Evolutionary conservation across 2,797 vertebrate genomes (phyloP), one percentile per base, ranked within the genome.

Genomic region (Onychomys arenicola): DNA sequence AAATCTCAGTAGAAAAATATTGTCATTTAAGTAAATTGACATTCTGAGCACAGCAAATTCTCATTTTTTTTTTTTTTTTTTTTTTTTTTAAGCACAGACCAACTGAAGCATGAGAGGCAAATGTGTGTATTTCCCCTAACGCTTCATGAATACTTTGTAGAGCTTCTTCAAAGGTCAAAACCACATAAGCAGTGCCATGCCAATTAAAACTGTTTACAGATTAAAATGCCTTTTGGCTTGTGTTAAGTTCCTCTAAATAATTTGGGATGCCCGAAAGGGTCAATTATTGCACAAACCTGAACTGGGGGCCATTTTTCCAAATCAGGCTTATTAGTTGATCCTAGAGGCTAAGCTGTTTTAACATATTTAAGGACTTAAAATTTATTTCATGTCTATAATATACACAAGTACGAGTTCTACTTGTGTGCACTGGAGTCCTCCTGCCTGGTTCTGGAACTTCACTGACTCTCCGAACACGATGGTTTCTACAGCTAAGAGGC

Each of bases 191-290:
- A 27, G 27, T 32, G 29, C 17, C 63, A 2, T 46, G 71, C 49
- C 87, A 61, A 16, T 95, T 93, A 96, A 96, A 82, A 55, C 32
- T 34, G 16, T 75, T 73, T 69, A n/a, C 49, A 92, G 7, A 61
- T 49, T 37, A 23, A 91, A 90, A 59, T 57, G 34, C 10, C 1
- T 61, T 84, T 89, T 80, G 67, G 29, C 61, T 57, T 57, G 32
- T 3, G 29, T 71, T 49, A 59, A 40, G 37, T 59, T 63, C 23
- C 34, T 89, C n/a, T 46, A 13, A 92, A 61, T 63, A 82, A 82
- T 78, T 55, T 78, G 13, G 12, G 25, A 55, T 40, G 40, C 40
- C 32, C n/a, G 73, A 90, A 71, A 92, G 77, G 16, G 16, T 89
- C 40, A 49, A 40, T 82, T 34, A 29, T 13, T 75, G 29, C 17